A percentile compares a stretch with the other conserved stretches of the same genome.
Evolutionary conservation across 2,888 invertebrate species (phyloP).

Genomic region (Petrophora chlorosata): DNA sequence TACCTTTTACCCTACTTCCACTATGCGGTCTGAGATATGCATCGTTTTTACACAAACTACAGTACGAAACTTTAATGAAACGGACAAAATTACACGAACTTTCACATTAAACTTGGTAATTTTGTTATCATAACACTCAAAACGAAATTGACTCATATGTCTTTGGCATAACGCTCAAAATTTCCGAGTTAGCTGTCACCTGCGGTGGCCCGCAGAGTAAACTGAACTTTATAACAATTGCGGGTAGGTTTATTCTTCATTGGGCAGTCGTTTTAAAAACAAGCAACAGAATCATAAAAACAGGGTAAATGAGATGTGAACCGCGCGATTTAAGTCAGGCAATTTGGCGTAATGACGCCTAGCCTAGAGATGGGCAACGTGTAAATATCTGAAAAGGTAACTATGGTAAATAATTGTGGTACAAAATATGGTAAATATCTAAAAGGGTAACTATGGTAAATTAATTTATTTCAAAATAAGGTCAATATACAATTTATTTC

Average conservation of each 20-base stretch:
- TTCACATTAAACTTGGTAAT: conserved; percentile 1
- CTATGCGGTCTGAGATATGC: not conserved
- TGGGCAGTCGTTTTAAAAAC: conserved; percentile 34
- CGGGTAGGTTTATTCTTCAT: conserved; percentile 1
- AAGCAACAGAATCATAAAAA: conserved; percentile 57
- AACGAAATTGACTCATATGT: conserved; percentile 1
- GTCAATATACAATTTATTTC: too few relatives aligned
- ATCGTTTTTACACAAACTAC: conserved; percentile 3
- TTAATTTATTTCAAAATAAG: too few relatives aligned
- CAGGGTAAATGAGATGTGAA: conserved; percentile 70
- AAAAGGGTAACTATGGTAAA: too few relatives aligned
- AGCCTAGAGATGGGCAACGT: conserved; percentile 5
- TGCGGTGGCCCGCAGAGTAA: not conserved
- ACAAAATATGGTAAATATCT: too few relatives aligned
- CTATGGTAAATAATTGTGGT: too few relatives aligned
- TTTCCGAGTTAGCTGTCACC: conserved; percentile 5
- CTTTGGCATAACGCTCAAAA: conserved; percentile 4
- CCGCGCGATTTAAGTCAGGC: conserved; percentile 64
- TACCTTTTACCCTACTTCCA: conserved; percentile 1
- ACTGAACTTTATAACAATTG: conserved; percentile 5
- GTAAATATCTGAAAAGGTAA: not conserved
- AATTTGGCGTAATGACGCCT: conserved; percentile 62
- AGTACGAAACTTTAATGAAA: conserved; percentile 9
- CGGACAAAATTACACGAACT: conserved; percentile 1
- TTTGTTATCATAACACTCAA: not conserved